A percentile compares a stretch with the other conserved stretches of the same genome.
Conservation (phyloP, 1,140 invertebrate species). For the Riptortus pedestris region DNA sequence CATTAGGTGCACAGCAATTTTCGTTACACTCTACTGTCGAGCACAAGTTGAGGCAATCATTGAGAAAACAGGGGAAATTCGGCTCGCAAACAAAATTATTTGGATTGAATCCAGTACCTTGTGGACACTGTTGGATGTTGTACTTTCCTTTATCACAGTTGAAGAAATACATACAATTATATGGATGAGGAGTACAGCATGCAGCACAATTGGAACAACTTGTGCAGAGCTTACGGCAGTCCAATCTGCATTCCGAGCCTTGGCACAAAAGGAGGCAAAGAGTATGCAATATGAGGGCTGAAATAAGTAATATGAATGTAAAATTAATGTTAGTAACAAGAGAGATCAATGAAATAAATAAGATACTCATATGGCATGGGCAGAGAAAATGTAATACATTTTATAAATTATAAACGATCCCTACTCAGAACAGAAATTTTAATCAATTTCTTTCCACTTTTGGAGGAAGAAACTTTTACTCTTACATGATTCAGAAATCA, state of each 20-base stretch:
- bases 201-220: not conserved
- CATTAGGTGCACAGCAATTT: constrained; percentile 4
- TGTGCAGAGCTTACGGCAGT: not conserved
- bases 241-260: not conserved
- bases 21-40: not conserved
- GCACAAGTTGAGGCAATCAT: not conserved
- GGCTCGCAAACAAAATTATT: not conserved
- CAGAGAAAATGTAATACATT: no score
- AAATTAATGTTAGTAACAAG: not conserved
- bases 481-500: no score
- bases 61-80: not conserved
- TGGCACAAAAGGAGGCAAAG: not conserved
- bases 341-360: no score
- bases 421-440: no score
- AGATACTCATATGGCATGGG: no score
- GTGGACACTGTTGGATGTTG: not conserved
- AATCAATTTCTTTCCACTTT: no score
- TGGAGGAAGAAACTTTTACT: no score
- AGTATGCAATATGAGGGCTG: not conserved
- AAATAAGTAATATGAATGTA: not conserved
- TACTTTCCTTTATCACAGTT: not conserved
- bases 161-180: constrained; percentile 10
- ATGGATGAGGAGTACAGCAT: constrained; percentile 3
- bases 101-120: not conserved
- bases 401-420: no score